These are phyloP conservation scores for Callionymus lyra DNA, from an alignment of 2,113 vertebrate genomes.

Conservation along the genomic window DNA sequence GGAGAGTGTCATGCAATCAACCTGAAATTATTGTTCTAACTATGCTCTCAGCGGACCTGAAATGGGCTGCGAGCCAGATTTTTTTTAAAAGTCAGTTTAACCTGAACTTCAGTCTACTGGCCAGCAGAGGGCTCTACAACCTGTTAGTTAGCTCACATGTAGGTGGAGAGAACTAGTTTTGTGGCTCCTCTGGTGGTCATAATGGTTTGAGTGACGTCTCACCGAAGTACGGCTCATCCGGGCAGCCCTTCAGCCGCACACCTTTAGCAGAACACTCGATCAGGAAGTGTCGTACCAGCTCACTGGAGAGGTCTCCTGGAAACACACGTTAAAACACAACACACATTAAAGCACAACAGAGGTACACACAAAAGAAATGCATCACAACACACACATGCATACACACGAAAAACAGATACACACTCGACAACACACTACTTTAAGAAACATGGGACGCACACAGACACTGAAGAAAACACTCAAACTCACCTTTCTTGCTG, in stretches of 20 bases:
- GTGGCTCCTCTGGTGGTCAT: too few species aligned
- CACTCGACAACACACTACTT: background rate
- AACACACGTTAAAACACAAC: conserved; percentile 1
- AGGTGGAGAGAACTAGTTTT: too few species aligned
- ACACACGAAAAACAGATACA: too few species aligned
- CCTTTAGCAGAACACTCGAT: conserved; percentile 92
- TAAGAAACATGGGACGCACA: background rate
- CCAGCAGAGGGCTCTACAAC: too few species aligned
- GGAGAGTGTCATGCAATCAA: too few species aligned
- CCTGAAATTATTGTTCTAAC: too few species aligned
- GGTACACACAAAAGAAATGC: background rate
- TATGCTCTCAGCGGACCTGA: too few species aligned
- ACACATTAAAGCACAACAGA: background rate
- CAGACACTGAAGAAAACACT: background rate
- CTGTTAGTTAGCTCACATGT: too few species aligned
- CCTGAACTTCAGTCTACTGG: too few species aligned
- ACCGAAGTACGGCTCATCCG: conserved; percentile 93
- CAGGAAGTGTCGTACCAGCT: conserved; percentile 92
- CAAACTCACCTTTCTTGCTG: conserved; percentile 78
- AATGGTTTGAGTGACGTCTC: too few species aligned
- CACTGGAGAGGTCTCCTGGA: conserved; percentile 77
- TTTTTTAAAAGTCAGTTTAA: too few species aligned
- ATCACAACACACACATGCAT: background rate
- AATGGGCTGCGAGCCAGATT: too few species aligned
- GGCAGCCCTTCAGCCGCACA: conserved; percentile 89